phyloP scores from a whole-genome alignment of 2,888 invertebrate species.

The Conchocele bisecta region DNA sequence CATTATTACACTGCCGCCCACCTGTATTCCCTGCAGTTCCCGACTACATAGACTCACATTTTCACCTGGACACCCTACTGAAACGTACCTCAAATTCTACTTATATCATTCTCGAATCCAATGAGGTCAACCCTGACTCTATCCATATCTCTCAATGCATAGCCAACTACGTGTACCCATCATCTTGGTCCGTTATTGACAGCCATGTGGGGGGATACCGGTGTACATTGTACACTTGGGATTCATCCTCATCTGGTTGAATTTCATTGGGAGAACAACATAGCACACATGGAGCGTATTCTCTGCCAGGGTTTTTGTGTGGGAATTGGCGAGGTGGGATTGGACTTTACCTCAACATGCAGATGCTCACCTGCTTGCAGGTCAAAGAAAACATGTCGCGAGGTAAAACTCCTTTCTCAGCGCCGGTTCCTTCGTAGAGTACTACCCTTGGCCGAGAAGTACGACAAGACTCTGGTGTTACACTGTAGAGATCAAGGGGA shows the following conservation, averaged over 20 bases:
- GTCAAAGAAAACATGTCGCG: neutral
- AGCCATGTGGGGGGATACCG: neutral
- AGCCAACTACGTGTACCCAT: neutral
- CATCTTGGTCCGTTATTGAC: neutral
- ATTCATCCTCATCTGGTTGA: neutral
- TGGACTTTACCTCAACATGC: neutral
- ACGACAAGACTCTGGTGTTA: neutral
- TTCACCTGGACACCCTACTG: neutral
- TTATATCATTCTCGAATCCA: no score
- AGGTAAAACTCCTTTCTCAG: neutral
- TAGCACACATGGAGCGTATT: neutral
- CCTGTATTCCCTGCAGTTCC: neutral
- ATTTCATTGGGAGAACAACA: neutral
- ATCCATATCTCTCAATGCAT: no score
- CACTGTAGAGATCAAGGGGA: conserved; percentile 8
- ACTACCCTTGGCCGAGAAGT: neutral
- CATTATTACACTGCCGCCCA: neutral
- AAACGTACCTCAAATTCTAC: neutral
- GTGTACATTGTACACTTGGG: neutral
- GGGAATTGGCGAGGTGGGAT: neutral
- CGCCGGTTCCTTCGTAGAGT: conserved; percentile 1
- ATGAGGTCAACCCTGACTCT: no score
- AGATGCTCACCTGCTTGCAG: neutral
- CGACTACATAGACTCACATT: neutral
- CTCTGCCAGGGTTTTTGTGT: neutral